phyloP scores from a whole-genome alignment of 2,113 vertebrate species.

The Protobothrops mucrosquamatus region DNA sequence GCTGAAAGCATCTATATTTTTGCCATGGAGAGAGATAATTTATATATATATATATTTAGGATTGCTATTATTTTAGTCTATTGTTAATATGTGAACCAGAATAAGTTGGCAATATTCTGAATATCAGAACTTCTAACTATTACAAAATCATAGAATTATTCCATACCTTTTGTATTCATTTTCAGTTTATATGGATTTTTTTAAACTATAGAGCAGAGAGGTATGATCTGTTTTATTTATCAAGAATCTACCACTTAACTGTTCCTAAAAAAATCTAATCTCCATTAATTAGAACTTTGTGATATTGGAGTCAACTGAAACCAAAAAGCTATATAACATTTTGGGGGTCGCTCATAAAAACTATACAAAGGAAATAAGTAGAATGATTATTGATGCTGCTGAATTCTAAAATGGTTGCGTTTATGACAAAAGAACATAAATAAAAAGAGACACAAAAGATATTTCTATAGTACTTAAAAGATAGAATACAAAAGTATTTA shows the following conservation, averaged over 20 bases:
- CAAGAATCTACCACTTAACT: not conserved
- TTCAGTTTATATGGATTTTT: not conserved
- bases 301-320: not conserved
- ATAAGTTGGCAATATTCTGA: not conserved
- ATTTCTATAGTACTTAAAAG: not conserved
- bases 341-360: not conserved
- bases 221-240: not conserved
- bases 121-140: no score
- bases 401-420: not conserved
- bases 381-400: not conserved
- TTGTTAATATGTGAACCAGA: not conserved
- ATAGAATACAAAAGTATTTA: not conserved
- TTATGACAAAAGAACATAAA: not conserved
- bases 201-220: not conserved
- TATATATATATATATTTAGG: no score
- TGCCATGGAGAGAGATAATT: not conserved
- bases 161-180: not conserved
- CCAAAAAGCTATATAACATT: not conserved
- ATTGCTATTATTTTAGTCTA: not conserved
- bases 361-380: not conserved
- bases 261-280: not conserved
- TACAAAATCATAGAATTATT: not conserved
- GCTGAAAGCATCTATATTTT: not conserved
- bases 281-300: not conserved
- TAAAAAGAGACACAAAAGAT: not conserved